Conservation (phyloP, 2,888 invertebrate species). For the Thera britannica region DNA sequence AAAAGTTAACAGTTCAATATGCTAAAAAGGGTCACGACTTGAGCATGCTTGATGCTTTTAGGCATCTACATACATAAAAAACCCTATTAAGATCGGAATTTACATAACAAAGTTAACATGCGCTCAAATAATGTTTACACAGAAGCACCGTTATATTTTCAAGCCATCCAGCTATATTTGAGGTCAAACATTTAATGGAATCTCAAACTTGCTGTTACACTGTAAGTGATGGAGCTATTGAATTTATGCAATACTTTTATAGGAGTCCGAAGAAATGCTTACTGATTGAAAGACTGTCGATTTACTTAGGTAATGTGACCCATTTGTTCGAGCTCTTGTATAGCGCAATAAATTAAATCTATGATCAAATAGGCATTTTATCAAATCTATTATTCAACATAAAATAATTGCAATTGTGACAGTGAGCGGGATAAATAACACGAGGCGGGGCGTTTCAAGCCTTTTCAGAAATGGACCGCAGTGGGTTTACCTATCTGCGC, state of each 20-base stretch:
- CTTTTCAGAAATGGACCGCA: constrained; percentile 1
- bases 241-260: not conserved
- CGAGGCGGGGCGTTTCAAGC: constrained; percentile 5
- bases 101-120: constrained; percentile 9
- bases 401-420: not conserved
- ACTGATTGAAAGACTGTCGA: no score
- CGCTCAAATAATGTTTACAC: constrained; percentile 12
- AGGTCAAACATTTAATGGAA: constrained; percentile 34
- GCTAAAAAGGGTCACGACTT: not conserved
- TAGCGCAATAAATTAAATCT: not conserved
- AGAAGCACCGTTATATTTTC: constrained; percentile 43
- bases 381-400: constrained; percentile 2
- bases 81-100: constrained; percentile 13
- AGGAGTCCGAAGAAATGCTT: not conserved
- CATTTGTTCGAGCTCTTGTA: not conserved
- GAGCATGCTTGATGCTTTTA: not conserved
- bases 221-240: not conserved
- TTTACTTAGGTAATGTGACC: no score
- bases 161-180: constrained; percentile 35
- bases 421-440: constrained; percentile 4
- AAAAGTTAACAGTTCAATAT: not conserved
- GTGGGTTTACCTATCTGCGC: not conserved
- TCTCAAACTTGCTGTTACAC: constrained; percentile 16
- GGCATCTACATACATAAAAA: not conserved
- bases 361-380: constrained; percentile 2